phyloP scores from a whole-genome alignment of 23 tunicate species.

The Oikopleura dioica region DNA sequence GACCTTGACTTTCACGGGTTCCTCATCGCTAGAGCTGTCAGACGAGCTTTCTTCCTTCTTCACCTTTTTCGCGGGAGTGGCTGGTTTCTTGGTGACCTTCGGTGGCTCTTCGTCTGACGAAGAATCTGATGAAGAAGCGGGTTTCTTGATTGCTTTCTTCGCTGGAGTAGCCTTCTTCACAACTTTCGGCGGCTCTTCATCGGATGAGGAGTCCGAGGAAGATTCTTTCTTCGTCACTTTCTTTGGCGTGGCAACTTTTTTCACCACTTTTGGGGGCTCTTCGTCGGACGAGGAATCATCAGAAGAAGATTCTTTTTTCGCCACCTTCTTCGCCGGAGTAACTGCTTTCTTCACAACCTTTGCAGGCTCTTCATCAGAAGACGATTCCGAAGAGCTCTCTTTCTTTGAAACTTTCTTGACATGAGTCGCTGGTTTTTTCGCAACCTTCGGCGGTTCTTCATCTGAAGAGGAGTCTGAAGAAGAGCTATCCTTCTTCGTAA shows the following conservation, averaged over 20 bases:
- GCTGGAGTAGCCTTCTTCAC: background rate
- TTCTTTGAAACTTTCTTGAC: background rate
- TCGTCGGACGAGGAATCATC: background rate
- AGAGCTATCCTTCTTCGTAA: background rate
- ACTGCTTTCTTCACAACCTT: background rate
- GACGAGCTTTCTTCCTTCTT: slow-evolving; percentile 7
- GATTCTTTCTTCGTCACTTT: background rate
- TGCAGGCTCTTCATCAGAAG: slow-evolving; percentile 1
- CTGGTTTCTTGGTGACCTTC: no score
- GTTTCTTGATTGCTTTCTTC: background rate
- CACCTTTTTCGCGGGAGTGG: background rate
- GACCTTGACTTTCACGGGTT: no score
- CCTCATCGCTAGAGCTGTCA: background rate
- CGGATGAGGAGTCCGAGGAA: background rate
- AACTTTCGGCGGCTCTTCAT: background rate
- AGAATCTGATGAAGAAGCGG: background rate
- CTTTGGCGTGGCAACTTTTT: background rate
- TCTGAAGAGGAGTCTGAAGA: background rate
- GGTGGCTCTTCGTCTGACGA: background rate
- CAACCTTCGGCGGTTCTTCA: background rate
- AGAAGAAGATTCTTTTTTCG: background rate
- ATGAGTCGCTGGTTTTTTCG: no score
- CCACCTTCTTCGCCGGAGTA: background rate
- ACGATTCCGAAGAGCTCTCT: background rate
- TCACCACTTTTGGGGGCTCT: background rate